These are phyloP conservation scores for Petrocephalus schoutedeni DNA, from an alignment of 2,797 vertebrate species.

Conservation along the genomic window DNA sequence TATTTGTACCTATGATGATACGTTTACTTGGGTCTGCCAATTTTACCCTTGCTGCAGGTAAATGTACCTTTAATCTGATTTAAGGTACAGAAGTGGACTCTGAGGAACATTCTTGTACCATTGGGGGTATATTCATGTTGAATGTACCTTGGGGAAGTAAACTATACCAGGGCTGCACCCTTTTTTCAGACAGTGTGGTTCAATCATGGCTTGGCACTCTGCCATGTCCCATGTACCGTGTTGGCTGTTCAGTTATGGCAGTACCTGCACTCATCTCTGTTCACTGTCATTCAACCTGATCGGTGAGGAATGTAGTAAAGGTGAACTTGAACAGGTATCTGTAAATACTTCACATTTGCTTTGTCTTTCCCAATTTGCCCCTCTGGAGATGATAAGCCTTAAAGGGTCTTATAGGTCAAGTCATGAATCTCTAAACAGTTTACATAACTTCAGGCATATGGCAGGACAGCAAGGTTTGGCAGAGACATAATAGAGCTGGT, in stretches of 20 bases:
- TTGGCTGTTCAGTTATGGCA: neutral
- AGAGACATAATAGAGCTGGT: neutral
- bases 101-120: neutral
- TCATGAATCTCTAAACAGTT: neutral
- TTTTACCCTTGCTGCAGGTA: neutral
- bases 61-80: neutral
- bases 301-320: neutral
- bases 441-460: neutral
- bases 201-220: neutral
- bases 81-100: no score
- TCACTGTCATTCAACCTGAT: neutral
- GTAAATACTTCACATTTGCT: neutral
- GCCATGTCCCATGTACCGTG: neutral
- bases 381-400: neutral
- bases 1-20: neutral
- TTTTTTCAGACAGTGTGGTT: neutral
- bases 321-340: neutral
- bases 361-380: neutral
- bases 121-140: neutral
- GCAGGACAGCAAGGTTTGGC: neutral
- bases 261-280: neutral
- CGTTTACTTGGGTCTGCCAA: neutral
- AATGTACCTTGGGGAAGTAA: neutral
- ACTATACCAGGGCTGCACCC: neutral
- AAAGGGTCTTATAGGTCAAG: neutral